Base-by-base conservation (phyloP, 1,140 invertebrate species). In the Himalopsyche phryganea region DNA sequence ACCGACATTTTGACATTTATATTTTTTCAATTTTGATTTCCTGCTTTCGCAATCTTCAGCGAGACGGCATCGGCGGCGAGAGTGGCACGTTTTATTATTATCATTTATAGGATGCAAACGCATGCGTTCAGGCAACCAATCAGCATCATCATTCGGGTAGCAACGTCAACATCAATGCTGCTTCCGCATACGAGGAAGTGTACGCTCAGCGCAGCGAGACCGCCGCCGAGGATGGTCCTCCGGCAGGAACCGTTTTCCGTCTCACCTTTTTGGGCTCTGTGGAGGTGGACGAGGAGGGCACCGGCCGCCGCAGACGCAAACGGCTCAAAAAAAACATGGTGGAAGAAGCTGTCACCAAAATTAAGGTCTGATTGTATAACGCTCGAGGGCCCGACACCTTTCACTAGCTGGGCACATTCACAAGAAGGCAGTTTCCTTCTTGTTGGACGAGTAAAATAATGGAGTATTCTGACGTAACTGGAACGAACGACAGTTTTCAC, bases 341-440 rank as follows among this genome's bases (percentile, higher is more conserved):
- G 65, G 94, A 97, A 80, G 93, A 98, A 78, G 94, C 95, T 68
- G 94, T 98, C 68, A 90, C 89, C 68, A 91, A 94, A 80, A 94
- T 98, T 68, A 97, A 98, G 91, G 93, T 95, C 82, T 79, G 23
- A 28, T 28, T 28, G 4, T 5, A 28, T 28, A 28, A 3, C 23
- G 4, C 23, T 28, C 9, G 23, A 28, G 23, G 23, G 78, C 71
- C 66, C 60, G 60, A 18, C n/a, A 35, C 6, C 6, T 35, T 35
- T 35, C 6, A 35, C 33, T 35, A 35, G 6, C n/a, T n/a, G n/a
- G n/a, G 23, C 9, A 28, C 23, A 3, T 3, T 28, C 23, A 28
- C 23, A 28, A 9, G 23, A 28, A 28, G 9, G 9, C 4, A 5
- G 9, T 28, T 9, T 28, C 23, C 9, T 9, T 9, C 3, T 28